These are phyloP conservation scores for Xanthia icteritia DNA, from an alignment of 2,888 invertebrate genomes.

Conservation along the genomic window DNA sequence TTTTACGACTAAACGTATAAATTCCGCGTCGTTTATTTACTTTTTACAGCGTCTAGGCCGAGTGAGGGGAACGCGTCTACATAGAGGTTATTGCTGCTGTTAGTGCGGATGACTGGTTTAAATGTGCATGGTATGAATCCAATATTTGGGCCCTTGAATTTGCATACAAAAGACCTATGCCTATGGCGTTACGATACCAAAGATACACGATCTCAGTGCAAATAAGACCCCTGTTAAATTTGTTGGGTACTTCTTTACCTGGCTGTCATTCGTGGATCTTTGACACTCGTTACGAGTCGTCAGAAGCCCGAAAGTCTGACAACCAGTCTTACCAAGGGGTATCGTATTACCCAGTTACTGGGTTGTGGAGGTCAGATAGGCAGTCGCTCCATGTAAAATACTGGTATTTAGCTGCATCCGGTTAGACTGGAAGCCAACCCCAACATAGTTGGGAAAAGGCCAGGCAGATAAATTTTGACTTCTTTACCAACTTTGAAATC, in stretches of 20 bases:
- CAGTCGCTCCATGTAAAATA: too few relatives aligned
- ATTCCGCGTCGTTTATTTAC: slow-evolving; percentile 67
- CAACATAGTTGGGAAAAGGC: too few relatives aligned
- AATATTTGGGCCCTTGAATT: neutral
- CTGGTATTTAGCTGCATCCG: too few relatives aligned
- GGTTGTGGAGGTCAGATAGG: too few relatives aligned
- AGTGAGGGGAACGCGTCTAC: slow-evolving; percentile 35
- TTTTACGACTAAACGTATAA: slow-evolving; percentile 68
- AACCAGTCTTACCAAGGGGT: too few relatives aligned
- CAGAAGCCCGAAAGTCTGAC: too few relatives aligned
- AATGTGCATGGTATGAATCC: neutral
- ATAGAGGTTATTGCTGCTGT: neutral
- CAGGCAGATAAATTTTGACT: too few relatives aligned
- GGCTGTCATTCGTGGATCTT: too few relatives aligned
- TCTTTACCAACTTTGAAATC: neutral
- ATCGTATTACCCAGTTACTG: too few relatives aligned
- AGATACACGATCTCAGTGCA: neutral
- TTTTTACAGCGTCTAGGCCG: slow-evolving; percentile 67
- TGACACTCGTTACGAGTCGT: too few relatives aligned
- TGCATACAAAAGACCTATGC: neutral
- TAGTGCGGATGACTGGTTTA: slow-evolving; percentile 24
- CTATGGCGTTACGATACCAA: neutral
- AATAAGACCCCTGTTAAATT: neutral
- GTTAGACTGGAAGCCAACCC: too few relatives aligned
- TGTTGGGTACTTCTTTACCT: neutral